A percentile compares a stretch with the other conserved stretches of the same genome.
These are phyloP conservation scores for Gambusia holbrooki DNA, from an alignment of 2,113 vertebrate species.

Conservation along the genomic window DNA sequence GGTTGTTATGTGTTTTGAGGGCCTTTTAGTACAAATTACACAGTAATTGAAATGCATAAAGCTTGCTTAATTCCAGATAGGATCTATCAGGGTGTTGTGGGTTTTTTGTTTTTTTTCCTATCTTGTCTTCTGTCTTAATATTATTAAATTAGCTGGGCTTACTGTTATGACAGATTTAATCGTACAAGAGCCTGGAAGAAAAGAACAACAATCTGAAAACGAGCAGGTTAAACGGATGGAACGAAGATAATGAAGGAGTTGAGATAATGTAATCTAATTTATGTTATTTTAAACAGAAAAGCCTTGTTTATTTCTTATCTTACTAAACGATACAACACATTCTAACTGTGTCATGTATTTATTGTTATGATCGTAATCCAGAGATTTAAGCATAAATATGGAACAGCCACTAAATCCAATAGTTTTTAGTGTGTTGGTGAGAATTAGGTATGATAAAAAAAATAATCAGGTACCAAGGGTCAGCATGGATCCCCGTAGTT, in stretches of 20 bases:
- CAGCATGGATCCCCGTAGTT: no score
- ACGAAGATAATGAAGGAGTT: slow-evolving; percentile 30
- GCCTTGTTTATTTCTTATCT: background rate
- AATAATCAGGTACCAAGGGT: no score
- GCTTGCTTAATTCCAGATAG: slow-evolving; percentile 58
- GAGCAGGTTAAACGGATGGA: slow-evolving; percentile 33
- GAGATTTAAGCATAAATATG: no score
- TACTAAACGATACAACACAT: background rate
- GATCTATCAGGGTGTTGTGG: slow-evolving; percentile 39
- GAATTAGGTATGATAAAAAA: no score
- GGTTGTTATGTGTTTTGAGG: slow-evolving; percentile 72
- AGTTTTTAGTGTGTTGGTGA: no score
- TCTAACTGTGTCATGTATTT: no score
- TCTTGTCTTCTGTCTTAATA: slow-evolving; percentile 49
- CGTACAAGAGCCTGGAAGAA: slow-evolving; percentile 16
- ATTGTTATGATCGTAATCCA: no score
- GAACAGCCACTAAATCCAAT: no score
- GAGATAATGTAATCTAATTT: slow-evolving; percentile 6
- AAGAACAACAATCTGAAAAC: slow-evolving; percentile 26
- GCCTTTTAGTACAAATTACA: slow-evolving; percentile 71
- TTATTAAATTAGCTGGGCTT: slow-evolving; percentile 28
- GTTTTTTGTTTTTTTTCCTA: slow-evolving; percentile 3
- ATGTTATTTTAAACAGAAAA: background rate
- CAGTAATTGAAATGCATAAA: slow-evolving; percentile 65
- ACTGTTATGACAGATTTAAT: slow-evolving; percentile 38